A percentile compares a stretch with the other conserved stretches of the same genome.
Conservation (phyloP, 2,797 vertebrate genomes). For the Pempheris klunzingeri region DNA sequence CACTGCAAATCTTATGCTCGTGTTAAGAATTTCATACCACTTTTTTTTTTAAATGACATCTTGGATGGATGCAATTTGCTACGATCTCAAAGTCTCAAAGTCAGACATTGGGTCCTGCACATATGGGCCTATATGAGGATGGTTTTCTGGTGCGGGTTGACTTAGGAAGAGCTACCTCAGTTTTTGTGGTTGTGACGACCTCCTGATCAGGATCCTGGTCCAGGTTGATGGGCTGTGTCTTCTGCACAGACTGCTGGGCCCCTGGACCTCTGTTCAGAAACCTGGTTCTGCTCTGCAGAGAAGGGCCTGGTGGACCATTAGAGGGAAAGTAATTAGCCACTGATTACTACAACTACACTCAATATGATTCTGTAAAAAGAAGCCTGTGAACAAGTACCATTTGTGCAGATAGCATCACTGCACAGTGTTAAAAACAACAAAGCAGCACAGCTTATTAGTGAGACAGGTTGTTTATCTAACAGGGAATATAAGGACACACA, state of each 20-base stretch:
- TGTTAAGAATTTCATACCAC: no score
- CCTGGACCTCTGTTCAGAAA: constrained; percentile 59
- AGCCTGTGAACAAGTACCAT: not conserved
- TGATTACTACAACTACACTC: not conserved
- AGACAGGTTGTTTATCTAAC: no score
- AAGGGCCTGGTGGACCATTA: constrained; percentile 39
- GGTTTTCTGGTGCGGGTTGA: no score
- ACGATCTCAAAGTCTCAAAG: not conserved
- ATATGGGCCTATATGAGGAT: not conserved
- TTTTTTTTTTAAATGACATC: not conserved
- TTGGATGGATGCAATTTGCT: not conserved
- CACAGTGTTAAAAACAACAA: not conserved
- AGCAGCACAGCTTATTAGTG: not conserved
- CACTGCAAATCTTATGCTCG: no score
- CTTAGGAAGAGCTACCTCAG: constrained; percentile 54
- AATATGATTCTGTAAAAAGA: not conserved
- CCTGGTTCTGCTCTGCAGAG: constrained; percentile 52
- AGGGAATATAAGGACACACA: not conserved
- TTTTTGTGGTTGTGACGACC: constrained; percentile 70
- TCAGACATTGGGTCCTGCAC: not conserved
- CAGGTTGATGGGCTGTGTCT: constrained; percentile 38
- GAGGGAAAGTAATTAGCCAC: not conserved
- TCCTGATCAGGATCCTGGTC: constrained; percentile 71
- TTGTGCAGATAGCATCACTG: not conserved
- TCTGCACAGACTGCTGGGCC: constrained; percentile 43